Evolutionary conservation across 2,113 vertebrate species (phyloP).

Genomic region (Illadopsis cleaveri): DNA sequence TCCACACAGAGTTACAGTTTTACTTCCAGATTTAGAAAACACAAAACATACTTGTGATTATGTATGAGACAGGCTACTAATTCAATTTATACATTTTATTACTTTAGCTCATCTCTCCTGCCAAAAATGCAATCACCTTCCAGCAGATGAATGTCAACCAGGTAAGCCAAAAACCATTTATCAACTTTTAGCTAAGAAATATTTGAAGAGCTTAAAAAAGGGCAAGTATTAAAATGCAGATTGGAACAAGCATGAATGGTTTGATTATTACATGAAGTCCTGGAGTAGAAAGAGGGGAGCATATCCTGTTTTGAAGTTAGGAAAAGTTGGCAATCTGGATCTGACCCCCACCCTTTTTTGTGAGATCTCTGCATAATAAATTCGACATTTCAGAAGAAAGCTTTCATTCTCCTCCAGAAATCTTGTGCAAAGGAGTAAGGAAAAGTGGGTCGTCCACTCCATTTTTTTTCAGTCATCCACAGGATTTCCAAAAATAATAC

Average conservation of each 20-base stretch:
- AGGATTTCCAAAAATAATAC: constrained; percentile 73
- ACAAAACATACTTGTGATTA: background rate
- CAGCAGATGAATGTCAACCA: background rate
- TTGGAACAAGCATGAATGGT: constrained; percentile 32
- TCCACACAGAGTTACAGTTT: background rate
- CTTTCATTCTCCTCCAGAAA: constrained; percentile 33
- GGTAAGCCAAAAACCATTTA: background rate
- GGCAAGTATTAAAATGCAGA: constrained; percentile 1
- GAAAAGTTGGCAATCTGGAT: constrained; percentile 38
- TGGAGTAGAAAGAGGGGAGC: background rate
- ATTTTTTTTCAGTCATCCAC: constrained; percentile 23
- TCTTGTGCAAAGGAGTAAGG: background rate
- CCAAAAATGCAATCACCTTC: background rate
- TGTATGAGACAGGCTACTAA: background rate
- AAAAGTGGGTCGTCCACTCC: constrained; percentile 8
- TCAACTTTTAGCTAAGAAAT: constrained; percentile 19
- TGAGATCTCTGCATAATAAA: constrained; percentile 16
- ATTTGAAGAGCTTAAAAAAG: constrained; percentile 27
- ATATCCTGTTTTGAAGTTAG: constrained; percentile 51
- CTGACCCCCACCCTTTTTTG: constrained; percentile 30
- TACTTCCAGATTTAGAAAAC: background rate
- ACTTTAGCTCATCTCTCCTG: background rate
- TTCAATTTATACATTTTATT: background rate
- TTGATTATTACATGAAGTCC: constrained; percentile 30
- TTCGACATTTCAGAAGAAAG: constrained; percentile 45